Evolutionary conservation across 2,113 vertebrate species (phyloP).

Genomic region (Hyaena hyaena): DNA sequence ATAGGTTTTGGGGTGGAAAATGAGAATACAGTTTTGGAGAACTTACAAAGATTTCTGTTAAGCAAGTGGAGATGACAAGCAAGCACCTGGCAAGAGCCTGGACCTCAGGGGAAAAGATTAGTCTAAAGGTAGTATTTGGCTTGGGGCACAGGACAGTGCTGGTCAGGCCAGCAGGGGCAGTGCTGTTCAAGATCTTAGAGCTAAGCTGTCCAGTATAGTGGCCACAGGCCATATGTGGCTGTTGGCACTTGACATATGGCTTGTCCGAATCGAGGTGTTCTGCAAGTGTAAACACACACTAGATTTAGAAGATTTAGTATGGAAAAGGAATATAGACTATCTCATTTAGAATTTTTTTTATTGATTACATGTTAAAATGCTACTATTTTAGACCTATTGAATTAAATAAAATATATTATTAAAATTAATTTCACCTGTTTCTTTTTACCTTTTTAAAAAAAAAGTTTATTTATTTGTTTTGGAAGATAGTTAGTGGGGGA

Average conservation of each 20-base stretch:
- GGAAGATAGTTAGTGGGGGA: too few species aligned
- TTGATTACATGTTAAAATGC: neutral
- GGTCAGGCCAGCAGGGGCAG: neutral
- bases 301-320: constrained; percentile 11
- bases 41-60: neutral
- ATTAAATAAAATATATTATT: neutral
- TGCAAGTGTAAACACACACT: neutral
- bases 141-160: neutral
- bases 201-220: neutral
- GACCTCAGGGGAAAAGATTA: neutral
- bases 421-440: neutral
- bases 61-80: neutral
- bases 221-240: neutral
- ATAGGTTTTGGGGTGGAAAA: neutral
- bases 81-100: neutral
- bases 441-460: neutral
- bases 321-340: neutral
- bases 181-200: neutral
- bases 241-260: neutral
- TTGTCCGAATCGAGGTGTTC: neutral
- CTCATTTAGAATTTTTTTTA: neutral
- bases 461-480: too few species aligned
- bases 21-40: neutral
- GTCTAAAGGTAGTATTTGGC: neutral
- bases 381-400: neutral